Evolutionary conservation across 2,888 invertebrate species (phyloP), one percentile per base, ranked within the genome.

Genomic region (Drosophila basisetae): DNA sequence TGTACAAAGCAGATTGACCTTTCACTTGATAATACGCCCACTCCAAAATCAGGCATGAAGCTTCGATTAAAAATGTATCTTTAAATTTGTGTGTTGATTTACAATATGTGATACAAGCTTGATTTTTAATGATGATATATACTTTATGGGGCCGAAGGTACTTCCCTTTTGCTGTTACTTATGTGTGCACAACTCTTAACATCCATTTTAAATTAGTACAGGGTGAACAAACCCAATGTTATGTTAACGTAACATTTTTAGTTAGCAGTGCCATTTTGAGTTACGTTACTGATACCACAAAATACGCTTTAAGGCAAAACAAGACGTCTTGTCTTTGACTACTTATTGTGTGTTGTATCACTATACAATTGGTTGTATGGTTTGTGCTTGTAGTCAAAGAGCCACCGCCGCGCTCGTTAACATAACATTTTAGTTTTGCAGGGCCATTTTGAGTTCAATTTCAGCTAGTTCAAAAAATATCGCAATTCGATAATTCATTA

Each of bases 391-490:
- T 52, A n/a, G 31, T 33, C 22, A 33, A 16, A 16, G 13, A 33
- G 13, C 10, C 18, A 18, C 25, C 10, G 37, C 11, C 16, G 10
- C 5, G 13, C 16, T 11, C 11, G 22, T 52, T 74, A 75, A 62
- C 67, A 65, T 67, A 18, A 13, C 68, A 76, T 18, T 47, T 68
- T 69, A 68, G 78, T 62, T 61, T 62, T 78, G 30, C 72, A 72
- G 72, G 30, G 9, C 71, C 72, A 55, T 35, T 70, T 63, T 74
- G 77, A 74, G 75, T 73, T 60, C 9, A 13, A 55, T 41, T 59
- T 47, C 56, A 43, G 33, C 33, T 49, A 22, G 25, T 11, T 30
- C 33, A 28, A 43, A 62, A 54, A 18, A 7, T 66, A 75, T 68
- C 72, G 76, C 28, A 43, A 49, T 59, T 52, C 79, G 78, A 79